A percentile compares a stretch with the other conserved stretches of the same genome.
phyloP scores from a whole-genome alignment of 2,113 vertebrate species.

The Brachypodius melanocephalos region DNA sequence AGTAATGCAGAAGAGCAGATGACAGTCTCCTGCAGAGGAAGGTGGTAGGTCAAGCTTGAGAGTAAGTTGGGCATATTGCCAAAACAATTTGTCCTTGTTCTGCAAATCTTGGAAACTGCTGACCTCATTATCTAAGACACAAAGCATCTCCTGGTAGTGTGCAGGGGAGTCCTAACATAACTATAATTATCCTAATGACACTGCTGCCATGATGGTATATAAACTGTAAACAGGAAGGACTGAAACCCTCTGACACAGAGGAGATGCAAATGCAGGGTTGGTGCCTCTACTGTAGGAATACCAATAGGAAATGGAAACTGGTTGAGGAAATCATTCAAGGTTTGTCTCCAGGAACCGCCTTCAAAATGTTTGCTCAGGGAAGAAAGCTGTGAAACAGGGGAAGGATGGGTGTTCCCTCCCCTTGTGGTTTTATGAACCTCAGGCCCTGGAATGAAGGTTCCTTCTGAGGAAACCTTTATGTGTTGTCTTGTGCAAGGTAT shows the following conservation, averaged over 20 bases:
- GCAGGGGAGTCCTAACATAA: background rate
- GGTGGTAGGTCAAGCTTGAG: background rate
- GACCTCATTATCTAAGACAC: background rate
- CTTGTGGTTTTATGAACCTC: background rate
- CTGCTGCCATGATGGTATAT: background rate
- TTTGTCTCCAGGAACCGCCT: background rate
- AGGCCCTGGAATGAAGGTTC: background rate
- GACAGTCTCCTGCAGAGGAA: background rate
- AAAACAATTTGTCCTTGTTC: conserved; percentile 18
- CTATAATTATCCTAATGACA: conserved; percentile 37
- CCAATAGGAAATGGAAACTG: background rate
- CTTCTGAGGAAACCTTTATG: background rate
- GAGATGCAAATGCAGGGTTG: background rate
- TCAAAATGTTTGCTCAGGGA: background rate
- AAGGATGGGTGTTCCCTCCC: background rate
- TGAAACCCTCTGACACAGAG: conserved; percentile 40
- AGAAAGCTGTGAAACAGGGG: background rate
- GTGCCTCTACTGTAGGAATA: background rate
- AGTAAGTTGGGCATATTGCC: background rate
- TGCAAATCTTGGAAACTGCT: background rate
- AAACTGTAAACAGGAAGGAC: conserved; percentile 50
- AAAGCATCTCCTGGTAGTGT: background rate
- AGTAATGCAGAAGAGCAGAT: background rate
- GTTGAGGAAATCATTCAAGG: background rate
- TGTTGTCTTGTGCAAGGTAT: background rate